A percentile compares a stretch with the other conserved stretches of the same genome.
phyloP scores from a whole-genome alignment of 2,113 vertebrate species.

The Marcusenius ussheri region DNA sequence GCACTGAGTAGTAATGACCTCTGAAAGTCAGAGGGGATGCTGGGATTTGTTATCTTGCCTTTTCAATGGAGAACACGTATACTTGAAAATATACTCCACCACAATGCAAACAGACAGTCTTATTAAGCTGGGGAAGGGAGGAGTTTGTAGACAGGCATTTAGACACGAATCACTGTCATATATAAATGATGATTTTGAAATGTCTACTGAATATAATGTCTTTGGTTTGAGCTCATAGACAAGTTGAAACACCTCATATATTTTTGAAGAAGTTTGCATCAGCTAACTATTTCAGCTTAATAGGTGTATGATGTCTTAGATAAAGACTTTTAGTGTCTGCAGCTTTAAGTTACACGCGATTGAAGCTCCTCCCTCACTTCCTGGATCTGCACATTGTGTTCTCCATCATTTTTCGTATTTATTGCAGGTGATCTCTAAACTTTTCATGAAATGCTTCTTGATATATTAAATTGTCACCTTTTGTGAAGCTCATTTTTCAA shows the following conservation, averaged over 20 bases:
- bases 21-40: slow-evolving; percentile 17
- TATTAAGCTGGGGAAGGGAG: not conserved
- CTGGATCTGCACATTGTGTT: not conserved
- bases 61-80: slow-evolving; percentile 41
- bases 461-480: not conserved
- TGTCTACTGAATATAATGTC: not conserved
- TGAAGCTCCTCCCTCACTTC: not conserved
- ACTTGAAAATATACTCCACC: slow-evolving; percentile 26
- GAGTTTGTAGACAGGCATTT: not conserved
- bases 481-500: not conserved
- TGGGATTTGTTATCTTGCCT: slow-evolving; percentile 27
- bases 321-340: slow-evolving; percentile 7
- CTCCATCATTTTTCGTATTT: slow-evolving; percentile 5
- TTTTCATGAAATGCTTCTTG: not conserved
- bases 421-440: not conserved
- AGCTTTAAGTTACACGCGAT: not conserved
- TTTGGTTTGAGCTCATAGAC: not conserved
- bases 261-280: not conserved
- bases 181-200: not conserved
- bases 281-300: not conserved
- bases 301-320: not conserved
- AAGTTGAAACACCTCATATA: not conserved
- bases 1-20: not conserved
- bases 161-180: not conserved
- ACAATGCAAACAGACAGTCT: not conserved